phyloP scores from a whole-genome alignment of 2,113 vertebrate genomes.

The Dicrurus megarhynchus region DNA sequence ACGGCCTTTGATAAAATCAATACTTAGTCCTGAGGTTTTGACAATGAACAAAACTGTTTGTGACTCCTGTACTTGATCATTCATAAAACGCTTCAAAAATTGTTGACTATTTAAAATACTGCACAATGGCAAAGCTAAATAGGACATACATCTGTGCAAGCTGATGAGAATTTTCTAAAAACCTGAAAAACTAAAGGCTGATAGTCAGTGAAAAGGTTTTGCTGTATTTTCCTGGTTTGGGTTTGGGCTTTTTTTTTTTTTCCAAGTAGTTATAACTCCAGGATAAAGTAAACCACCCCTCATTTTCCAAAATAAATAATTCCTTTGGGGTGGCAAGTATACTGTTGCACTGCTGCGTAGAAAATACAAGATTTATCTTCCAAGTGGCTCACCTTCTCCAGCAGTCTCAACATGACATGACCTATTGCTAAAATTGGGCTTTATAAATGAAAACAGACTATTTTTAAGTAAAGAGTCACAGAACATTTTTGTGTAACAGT shows the following conservation, averaged over 20 bases:
- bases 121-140: not conserved
- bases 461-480: not conserved
- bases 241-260: not conserved
- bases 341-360: not conserved
- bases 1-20: not conserved
- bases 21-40: not conserved
- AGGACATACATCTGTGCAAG: not conserved
- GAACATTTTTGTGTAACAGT: not conserved
- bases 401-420: not conserved
- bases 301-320: not conserved
- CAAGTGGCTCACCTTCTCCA: not conserved
- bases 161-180: not conserved
- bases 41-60: not conserved
- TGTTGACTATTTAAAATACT: not conserved
- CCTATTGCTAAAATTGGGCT: not conserved
- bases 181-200: not conserved
- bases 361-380: not conserved
- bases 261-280: not conserved
- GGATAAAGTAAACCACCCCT: not conserved
- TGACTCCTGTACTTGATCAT: not conserved
- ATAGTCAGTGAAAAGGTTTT: not conserved
- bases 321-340: not conserved
- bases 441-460: not conserved
- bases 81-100: not conserved
- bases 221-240: not conserved